Base-by-base conservation (phyloP, 1,140 invertebrate species). In the Sitobion miscanthi region DNA sequence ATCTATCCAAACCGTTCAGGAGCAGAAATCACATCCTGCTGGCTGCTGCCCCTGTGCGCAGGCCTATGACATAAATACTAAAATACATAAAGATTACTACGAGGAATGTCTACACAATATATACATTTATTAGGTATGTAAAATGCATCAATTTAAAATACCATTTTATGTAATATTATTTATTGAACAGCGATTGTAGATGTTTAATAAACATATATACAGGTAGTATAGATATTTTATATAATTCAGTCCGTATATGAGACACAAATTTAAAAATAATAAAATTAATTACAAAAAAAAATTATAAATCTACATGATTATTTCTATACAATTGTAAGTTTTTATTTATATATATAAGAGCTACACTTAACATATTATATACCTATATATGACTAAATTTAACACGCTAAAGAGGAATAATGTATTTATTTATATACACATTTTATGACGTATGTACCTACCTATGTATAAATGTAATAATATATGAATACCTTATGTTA, bases 401-500 rank as follows among this genome's bases (percentile, higher is more conserved):
- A 87, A 87, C 54, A 47, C 25, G 9, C 42, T 89, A 88, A 52
- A 87, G 47, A 45, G 42, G 38, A 86, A 86, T 86, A n/a, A 87
- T 87, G 45, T 87, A 49, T 49, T n/a, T 49, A 87, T n/a, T 14
- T 47, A 49, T 49, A 38, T 89, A 89, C 25, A 47, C 23, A 23
- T 87, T 47, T 25, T 42, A 85, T 85, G 83, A 38, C 7, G 23
- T 30, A 45, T 49, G 42, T 87, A 20, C 49, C 49, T 52, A 52
- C 14, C 52, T 54, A 47, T 35, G 30, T 49, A 54, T 89, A 54
- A 21, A 57, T 52, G 9, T 45, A 90, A 90, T 90, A 45, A 69
- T 90, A 77, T 77, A 77, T 77, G 62, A 69, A 90, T 69, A 69
- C 4, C 89, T 90, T 90, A 90, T 25, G 54, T 69, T 62, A 45